Conservation (phyloP, 23 tunicate genomes). For the Oikopleura albicans region DNA sequence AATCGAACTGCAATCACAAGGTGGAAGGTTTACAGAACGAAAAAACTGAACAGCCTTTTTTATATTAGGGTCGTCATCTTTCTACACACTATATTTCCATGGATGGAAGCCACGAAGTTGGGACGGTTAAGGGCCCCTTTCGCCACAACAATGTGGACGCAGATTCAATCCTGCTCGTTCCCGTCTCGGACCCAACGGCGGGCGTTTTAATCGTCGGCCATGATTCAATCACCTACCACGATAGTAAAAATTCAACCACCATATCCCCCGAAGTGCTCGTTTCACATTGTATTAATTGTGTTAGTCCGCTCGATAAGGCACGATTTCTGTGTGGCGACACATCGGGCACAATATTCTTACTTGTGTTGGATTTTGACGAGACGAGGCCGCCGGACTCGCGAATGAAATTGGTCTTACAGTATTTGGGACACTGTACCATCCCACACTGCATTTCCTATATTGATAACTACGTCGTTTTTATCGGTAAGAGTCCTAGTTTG, state of each 20-base stretch:
- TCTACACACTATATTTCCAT: background rate
- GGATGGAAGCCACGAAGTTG: background rate
- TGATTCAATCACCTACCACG: conserved; percentile 62
- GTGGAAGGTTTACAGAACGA: too few species aligned
- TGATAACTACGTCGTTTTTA: conserved; percentile 73
- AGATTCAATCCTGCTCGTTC: background rate
- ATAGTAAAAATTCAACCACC: conserved; percentile 36
- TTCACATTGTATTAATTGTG: conserved; percentile 50
- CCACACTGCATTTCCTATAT: conserved; percentile 65
- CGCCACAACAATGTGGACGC: background rate
- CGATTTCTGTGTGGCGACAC: conserved; percentile 67
- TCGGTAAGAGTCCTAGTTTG: too few species aligned
- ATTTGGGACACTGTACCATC: conserved; percentile 30
- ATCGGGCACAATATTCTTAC: conserved; percentile 51
- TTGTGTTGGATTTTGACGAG: conserved; percentile 40
- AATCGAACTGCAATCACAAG: too few species aligned
- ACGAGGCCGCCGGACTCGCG: background rate
- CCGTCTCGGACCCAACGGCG: conserved; percentile 62
- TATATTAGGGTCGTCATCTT: background rate
- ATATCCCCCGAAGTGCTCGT: conserved; percentile 39
- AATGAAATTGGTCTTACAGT: background rate
- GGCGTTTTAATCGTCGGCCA: conserved; percentile 70
- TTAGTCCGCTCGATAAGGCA: conserved; percentile 44
- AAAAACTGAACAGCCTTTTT: too few species aligned
- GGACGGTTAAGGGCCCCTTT: background rate